Percentiles rank a stretch among this genome's conserved stretches.
These are phyloP conservation scores for Oreochromis spilurus DNA, from an alignment of 2,113 vertebrate species.

Conservation along the genomic window DNA sequence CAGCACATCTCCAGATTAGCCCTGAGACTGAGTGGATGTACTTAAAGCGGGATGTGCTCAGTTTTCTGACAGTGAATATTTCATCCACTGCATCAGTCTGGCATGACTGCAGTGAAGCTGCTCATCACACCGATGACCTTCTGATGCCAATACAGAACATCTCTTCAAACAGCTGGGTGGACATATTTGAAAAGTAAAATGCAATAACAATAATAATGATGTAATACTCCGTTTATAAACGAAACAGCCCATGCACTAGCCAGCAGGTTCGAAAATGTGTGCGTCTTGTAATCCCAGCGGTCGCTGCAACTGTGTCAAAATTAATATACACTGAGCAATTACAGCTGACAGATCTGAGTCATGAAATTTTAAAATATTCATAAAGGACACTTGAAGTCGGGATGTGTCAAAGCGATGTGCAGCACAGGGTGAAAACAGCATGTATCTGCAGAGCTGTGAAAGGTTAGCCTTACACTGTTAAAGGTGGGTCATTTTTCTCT, in stretches of 20 bases:
- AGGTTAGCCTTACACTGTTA: not conserved
- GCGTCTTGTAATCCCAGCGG: not conserved
- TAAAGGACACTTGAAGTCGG: conserved; percentile 34
- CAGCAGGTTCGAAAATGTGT: not conserved
- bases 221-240: not conserved
- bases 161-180: not conserved
- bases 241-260: not conserved
- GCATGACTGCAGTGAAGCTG: not conserved
- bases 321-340: conserved; percentile 15
- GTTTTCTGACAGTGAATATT: conserved; percentile 23
- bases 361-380: conserved; percentile 48
- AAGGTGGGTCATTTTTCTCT: not conserved
- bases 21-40: not conserved
- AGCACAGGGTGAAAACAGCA: not conserved
- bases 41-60: not conserved
- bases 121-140: not conserved
- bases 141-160: not conserved
- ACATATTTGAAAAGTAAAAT: not conserved
- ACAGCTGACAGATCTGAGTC: conserved; percentile 40
- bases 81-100: not conserved
- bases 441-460: not conserved
- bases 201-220: not conserved
- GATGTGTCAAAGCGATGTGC: conserved; percentile 23
- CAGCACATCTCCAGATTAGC: conserved; percentile 22
- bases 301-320: not conserved